These are phyloP conservation scores for Dryobates pubescens DNA, from an alignment of 2,797 vertebrate genomes.

Conservation along the genomic window DNA sequence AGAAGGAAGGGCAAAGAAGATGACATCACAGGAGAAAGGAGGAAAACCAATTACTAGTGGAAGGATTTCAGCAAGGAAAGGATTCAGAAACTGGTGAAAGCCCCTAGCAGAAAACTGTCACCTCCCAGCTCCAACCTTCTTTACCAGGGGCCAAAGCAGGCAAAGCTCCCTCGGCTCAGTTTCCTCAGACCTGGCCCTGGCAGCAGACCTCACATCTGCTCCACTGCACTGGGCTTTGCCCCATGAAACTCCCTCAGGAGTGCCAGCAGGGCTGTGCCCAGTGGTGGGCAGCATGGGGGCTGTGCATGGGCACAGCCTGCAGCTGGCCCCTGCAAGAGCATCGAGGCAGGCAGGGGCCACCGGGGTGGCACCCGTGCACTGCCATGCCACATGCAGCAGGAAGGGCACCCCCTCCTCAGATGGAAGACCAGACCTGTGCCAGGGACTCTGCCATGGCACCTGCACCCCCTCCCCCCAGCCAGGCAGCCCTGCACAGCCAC, in stretches of 20 bases:
- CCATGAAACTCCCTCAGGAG: background rate
- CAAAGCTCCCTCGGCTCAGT: background rate
- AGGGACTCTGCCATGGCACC: background rate
- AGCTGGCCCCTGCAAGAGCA: rapidly evolving
- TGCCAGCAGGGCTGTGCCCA: background rate
- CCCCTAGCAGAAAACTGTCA: background rate
- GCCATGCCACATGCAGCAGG: background rate
- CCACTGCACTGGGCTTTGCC: background rate
- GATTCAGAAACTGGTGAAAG: background rate
- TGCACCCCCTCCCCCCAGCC: background rate
- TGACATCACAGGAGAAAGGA: background rate
- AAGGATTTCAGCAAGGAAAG: background rate
- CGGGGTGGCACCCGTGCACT: rapidly evolving
- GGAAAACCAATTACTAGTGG: background rate
- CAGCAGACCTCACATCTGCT: background rate
- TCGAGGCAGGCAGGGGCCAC: rapidly evolving
- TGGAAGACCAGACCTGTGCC: background rate
- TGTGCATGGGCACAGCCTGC: rapidly evolving
- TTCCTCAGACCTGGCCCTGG: background rate
- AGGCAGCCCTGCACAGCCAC: background rate
- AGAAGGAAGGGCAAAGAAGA: background rate
- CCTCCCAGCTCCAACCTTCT: background rate
- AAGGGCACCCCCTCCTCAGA: background rate
- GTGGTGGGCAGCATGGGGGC: rapidly evolving
- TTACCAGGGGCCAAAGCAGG: background rate